Conservation (phyloP, 2,797 vertebrate genomes). For the Tokudaia tokunoshimensis region DNA sequence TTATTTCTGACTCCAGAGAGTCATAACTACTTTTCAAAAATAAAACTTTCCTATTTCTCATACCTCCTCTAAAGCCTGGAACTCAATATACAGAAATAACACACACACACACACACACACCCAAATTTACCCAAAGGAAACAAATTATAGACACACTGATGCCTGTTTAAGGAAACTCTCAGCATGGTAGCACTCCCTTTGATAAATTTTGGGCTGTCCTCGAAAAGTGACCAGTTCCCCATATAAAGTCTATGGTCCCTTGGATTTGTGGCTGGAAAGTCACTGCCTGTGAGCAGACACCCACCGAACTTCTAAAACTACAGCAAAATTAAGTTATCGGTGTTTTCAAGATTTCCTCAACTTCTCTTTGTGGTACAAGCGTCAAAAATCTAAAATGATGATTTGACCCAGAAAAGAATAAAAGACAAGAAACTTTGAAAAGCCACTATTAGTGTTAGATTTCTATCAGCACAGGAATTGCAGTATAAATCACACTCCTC, state of each 20-base stretch:
- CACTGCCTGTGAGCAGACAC: constrained; percentile 68
- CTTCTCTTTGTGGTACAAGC: constrained; percentile 83
- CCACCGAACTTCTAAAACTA: constrained; percentile 76
- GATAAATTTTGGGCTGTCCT: constrained; percentile 76
- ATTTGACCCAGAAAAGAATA: constrained; percentile 87
- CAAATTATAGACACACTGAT: constrained; percentile 64
- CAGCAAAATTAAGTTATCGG: constrained; percentile 81
- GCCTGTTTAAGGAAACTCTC: constrained; percentile 37
- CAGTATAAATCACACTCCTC: constrained; percentile 82
- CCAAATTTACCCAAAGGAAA: constrained; percentile 82
- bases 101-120: not conserved
- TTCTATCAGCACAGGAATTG: constrained; percentile 82
- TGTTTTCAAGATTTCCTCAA: constrained; percentile 82
- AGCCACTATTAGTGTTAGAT: constrained; percentile 79
- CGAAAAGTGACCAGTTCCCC: constrained; percentile 78
- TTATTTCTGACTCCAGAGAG: constrained; percentile 82
- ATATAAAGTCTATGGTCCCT: constrained; percentile 82
- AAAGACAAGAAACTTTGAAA: constrained; percentile 85
- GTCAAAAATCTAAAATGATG: constrained; percentile 86
- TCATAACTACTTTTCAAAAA: constrained; percentile 67
- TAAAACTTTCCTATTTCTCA: constrained; percentile 61
- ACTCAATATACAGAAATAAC: constrained; percentile 75
- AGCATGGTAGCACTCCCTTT: constrained; percentile 72
- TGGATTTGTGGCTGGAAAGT: constrained; percentile 80
- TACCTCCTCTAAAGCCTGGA: constrained; percentile 76